phyloP scores from a whole-genome alignment of 2,113 vertebrate genomes.

The Conger conger region DNA sequence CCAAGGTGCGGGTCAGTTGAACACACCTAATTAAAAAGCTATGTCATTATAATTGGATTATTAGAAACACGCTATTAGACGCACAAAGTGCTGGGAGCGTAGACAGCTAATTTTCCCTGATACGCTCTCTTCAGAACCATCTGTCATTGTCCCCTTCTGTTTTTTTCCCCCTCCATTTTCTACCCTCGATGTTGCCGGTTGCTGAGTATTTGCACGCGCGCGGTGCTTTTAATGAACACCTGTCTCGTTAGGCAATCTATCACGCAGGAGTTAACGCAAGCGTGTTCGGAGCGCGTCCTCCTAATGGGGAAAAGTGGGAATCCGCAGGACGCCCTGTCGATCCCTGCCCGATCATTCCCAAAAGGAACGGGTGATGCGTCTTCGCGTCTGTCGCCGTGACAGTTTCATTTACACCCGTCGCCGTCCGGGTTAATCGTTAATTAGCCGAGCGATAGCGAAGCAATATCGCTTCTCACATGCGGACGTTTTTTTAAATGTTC shows the following conservation, averaged over 20 bases:
- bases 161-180: background rate
- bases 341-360: background rate
- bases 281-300: background rate
- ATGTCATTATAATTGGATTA: background rate
- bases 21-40: background rate
- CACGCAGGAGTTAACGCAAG: background rate
- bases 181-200: slow-evolving; percentile 10
- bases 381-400: background rate
- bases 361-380: slow-evolving; percentile 2
- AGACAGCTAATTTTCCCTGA: background rate
- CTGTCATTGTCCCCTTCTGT: background rate
- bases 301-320: slow-evolving; percentile 5
- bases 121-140: slow-evolving; percentile 7
- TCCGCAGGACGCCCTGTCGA: background rate
- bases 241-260: background rate
- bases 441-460: background rate
- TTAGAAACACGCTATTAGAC: background rate
- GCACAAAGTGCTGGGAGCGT: background rate
- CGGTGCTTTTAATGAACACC: slow-evolving; percentile 16
- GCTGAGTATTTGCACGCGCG: background rate
- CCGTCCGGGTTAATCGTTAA: slow-evolving; percentile 12
- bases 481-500: too few species aligned
- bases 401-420: background rate
- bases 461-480: background rate
- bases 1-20: background rate